Evolutionary conservation across 2,888 invertebrate genomes (phyloP).

Genomic region (Campoplex nolae): DNA sequence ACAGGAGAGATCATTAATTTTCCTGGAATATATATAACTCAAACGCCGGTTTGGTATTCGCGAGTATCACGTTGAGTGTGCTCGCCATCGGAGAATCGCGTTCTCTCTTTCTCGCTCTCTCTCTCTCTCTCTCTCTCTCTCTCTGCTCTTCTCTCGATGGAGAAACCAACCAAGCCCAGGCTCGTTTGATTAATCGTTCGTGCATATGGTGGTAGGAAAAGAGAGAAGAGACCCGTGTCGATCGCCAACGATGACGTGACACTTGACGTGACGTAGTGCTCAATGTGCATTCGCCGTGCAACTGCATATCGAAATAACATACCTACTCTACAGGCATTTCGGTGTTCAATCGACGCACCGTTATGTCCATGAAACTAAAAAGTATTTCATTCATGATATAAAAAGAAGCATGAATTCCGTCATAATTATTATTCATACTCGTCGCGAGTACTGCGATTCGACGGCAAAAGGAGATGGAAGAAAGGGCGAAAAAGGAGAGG

Average conservation of each 20-base stretch:
- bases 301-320: constrained; percentile 44
- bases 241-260: constrained; percentile 65
- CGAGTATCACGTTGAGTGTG: constrained; percentile 56
- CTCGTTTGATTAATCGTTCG: constrained; percentile 61
- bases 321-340: neutral
- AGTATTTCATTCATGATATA: neutral
- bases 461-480: neutral
- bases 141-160: constrained; percentile 14
- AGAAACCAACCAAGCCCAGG: constrained; percentile 20
- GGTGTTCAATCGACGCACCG: constrained; percentile 1
- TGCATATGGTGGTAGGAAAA: constrained; percentile 29
- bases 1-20: constrained; percentile 60
- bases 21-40: constrained; percentile 62
- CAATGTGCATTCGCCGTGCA: constrained; percentile 35
- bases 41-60: constrained; percentile 59
- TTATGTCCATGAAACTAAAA: neutral
- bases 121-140: constrained; percentile 27
- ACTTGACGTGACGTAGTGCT: constrained; percentile 64
- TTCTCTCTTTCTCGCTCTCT: constrained; percentile 22
- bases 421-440: neutral
- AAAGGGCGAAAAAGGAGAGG: neutral
- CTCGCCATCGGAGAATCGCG: constrained; percentile 33
- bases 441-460: neutral
- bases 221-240: constrained; percentile 47
- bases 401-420: neutral